Percentiles rank a stretch among this genome's conserved stretches.
Evolutionary conservation across 2,888 invertebrate species (phyloP).

Genomic region (Tillus elongatus): DNA sequence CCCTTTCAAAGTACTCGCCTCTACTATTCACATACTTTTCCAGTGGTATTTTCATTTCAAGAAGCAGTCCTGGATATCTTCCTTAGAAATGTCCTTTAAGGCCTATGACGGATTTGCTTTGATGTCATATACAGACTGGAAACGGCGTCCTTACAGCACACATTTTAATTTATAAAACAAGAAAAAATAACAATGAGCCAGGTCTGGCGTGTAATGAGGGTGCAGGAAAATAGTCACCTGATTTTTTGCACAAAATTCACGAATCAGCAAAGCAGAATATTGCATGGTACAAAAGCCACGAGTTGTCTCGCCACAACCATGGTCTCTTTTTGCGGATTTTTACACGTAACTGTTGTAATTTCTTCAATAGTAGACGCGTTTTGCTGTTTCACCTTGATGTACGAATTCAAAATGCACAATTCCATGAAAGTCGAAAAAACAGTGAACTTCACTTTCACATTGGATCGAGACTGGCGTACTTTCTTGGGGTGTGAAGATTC

Average conservation of each 20-base stretch:
- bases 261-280: neutral
- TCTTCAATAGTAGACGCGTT: too few species aligned
- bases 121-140: neutral
- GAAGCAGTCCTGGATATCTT: conserved; percentile 2
- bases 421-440: too few species aligned
- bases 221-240: neutral
- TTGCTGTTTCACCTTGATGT: too few species aligned
- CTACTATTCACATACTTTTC: conserved; percentile 1
- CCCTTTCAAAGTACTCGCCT: conserved; percentile 2
- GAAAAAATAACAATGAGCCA: conserved; percentile 1
- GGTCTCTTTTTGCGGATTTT: conserved; percentile 1
- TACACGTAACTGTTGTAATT: neutral
- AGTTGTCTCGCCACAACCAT: neutral
- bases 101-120: neutral
- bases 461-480: too few species aligned
- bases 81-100: neutral
- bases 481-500: too few species aligned
- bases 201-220: neutral
- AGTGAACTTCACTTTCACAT: too few species aligned
- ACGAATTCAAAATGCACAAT: too few species aligned
- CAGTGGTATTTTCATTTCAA: conserved; percentile 2
- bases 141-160: neutral
- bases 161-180: too few species aligned
- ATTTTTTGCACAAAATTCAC: neutral
- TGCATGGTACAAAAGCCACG: conserved; percentile 1